phyloP scores from a whole-genome alignment of 2,797 vertebrate species.

The Adrianichthys oophorus region DNA sequence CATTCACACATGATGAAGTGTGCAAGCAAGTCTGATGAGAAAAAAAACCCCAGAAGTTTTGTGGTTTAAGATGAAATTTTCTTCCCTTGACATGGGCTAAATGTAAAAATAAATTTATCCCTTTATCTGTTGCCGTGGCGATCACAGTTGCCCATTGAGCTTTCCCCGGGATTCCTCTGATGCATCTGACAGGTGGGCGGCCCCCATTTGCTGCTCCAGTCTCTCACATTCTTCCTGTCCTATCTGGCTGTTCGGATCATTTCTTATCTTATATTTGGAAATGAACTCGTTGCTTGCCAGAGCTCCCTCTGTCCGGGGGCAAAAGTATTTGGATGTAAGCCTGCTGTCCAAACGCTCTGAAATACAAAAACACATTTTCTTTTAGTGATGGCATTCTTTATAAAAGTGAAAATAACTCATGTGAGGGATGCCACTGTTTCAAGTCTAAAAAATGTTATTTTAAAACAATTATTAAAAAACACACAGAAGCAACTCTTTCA shows the following conservation, averaged over 20 bases:
- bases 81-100: neutral
- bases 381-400: neutral
- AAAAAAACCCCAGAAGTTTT: too few relatives aligned
- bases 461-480: too few relatives aligned
- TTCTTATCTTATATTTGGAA: conserved; percentile 66
- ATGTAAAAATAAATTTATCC: neutral
- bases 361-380: neutral
- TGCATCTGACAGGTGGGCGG: conserved; percentile 45
- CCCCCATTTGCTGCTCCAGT: conserved; percentile 48
- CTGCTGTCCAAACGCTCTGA: conserved; percentile 67
- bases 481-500: too few relatives aligned
- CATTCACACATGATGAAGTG: too few relatives aligned
- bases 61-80: neutral
- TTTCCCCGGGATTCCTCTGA: conserved; percentile 25
- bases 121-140: neutral
- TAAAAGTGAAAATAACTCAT: neutral
- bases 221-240: conserved; percentile 23
- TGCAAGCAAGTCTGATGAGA: too few relatives aligned
- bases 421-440: too few relatives aligned
- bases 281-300: conserved; percentile 82
- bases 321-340: conserved; percentile 42
- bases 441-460: too few relatives aligned
- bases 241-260: conserved; percentile 28
- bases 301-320: conserved; percentile 71
- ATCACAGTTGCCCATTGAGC: conserved; percentile 57